Conservation (phyloP, 2,797 vertebrate genomes). For the Onychomys arenicola region DNA sequence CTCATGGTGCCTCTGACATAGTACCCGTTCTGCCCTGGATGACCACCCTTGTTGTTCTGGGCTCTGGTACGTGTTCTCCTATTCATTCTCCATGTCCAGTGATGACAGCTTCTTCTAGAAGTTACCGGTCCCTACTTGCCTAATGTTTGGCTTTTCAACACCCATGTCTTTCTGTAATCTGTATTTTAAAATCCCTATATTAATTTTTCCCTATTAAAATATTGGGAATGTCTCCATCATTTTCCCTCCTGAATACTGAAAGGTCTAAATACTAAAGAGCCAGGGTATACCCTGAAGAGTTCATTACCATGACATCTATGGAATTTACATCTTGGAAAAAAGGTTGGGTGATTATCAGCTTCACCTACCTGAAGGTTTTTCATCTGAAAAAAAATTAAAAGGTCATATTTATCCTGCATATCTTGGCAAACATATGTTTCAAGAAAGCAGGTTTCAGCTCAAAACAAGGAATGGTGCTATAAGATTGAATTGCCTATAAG, state of each 20-base stretch:
- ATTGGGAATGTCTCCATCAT: not conserved
- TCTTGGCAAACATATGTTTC: not conserved
- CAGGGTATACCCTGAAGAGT: not conserved
- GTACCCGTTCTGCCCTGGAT: not conserved
- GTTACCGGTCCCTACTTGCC: not conserved
- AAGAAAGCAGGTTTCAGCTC: constrained; percentile 28
- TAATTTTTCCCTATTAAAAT: not conserved
- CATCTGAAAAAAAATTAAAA: not conserved
- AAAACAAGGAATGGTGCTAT: not conserved
- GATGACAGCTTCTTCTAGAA: not conserved
- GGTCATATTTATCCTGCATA: constrained; percentile 1
- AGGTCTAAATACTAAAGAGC: not conserved
- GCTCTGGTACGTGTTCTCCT: not conserved
- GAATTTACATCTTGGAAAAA: not conserved
- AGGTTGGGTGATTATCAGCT: constrained; percentile 19
- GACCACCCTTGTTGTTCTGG: not conserved
- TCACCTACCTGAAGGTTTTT: constrained; percentile 13
- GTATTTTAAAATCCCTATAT: not conserved
- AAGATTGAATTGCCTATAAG: not conserved
- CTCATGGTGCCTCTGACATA: not conserved
- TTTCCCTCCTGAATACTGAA: not conserved
- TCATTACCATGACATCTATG: not conserved
- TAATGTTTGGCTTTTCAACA: not conserved
- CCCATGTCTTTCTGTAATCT: not conserved
- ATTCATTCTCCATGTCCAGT: not conserved